These are phyloP conservation scores for Saccostrea cuccullata DNA, from an alignment of 1,140 invertebrate genomes.

Conservation along the genomic window DNA sequence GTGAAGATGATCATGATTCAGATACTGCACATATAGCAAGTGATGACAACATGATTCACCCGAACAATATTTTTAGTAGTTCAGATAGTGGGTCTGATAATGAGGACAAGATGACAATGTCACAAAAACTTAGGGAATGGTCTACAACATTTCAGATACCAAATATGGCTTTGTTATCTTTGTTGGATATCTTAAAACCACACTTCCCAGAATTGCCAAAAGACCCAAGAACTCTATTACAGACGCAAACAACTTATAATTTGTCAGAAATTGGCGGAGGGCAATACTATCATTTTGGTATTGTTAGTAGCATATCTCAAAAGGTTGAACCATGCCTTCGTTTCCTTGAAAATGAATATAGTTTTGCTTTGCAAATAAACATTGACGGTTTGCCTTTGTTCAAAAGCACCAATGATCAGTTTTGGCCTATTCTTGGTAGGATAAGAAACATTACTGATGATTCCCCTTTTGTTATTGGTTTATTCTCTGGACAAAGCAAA, in stretches of 20 bases:
- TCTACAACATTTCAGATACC: too few species aligned
- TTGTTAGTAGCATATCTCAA: not conserved
- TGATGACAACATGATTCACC: too few species aligned
- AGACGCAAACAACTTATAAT: slow-evolving; percentile 27
- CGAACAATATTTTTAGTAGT: too few species aligned
- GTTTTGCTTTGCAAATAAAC: slow-evolving; percentile 25
- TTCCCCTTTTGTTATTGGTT: slow-evolving; percentile 44
- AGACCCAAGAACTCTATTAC: slow-evolving; percentile 14
- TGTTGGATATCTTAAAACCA: too few species aligned
- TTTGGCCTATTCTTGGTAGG: slow-evolving; percentile 48
- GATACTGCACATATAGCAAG: too few species aligned
- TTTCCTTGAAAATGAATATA: not conserved
- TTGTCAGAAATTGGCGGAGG: slow-evolving; percentile 9
- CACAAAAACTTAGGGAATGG: too few species aligned
- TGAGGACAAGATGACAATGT: too few species aligned
- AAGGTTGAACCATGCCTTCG: slow-evolving; percentile 1
- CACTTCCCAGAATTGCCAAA: too few species aligned
- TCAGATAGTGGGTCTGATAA: too few species aligned
- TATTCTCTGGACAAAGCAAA: slow-evolving; percentile 38
- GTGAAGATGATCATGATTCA: too few species aligned
- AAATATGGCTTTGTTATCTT: too few species aligned
- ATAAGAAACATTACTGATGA: not conserved
- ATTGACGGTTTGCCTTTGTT: slow-evolving; percentile 45
- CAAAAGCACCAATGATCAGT: slow-evolving; percentile 33
- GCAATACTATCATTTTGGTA: slow-evolving; percentile 42